Base-by-base conservation (phyloP, 2,113 vertebrate species). In the Etheostoma spectabile region DNA sequence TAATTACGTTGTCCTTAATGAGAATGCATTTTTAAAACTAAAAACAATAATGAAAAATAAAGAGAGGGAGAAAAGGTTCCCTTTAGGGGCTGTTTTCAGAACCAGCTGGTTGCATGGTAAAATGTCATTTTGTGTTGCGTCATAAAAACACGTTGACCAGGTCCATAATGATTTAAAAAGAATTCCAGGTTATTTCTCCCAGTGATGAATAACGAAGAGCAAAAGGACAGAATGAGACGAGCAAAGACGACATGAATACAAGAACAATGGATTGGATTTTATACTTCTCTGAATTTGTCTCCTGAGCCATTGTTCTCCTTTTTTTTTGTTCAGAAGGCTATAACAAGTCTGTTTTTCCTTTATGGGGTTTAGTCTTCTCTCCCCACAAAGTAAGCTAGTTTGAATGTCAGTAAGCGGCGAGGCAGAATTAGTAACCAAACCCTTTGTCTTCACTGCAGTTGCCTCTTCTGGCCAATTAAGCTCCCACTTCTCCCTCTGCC, bases 371-470 rank as follows among this genome's bases (percentile, higher is more conserved):
- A 76, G 45, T 77, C 33, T 48, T 49, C 30, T 60, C 45, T 62
- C 63, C 49, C 21, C 21, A 66, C 51, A 55, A 69, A 88, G 60
- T 75, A 64, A 85, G 21, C 74, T 72, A 38, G 62, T 70, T 21
- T 77, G 80, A 84, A 84, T 82, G 59, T 77, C 76, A 86, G 82
- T 77, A 82, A 91, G 70, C 67, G 61, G 18, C 22, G 33, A 82
- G 77, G 55, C 62, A 76, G 60, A 81, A 84, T 89, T 86, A 87
- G 82, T 85, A 82, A 85, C 73, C 77, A 80, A 78, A 77, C 63
- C 85, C 30, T 82, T 75, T 46, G 19, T 89, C 79, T 83, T 68
- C 38, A 22, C 79, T 74, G 83, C 79, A 56, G 61, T 85, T 62
- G 63, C 66, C 49, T 73, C 60, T 71, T 88, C 77, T 74, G 81